Percentiles rank a stretch among this genome's conserved stretches.
Conservation (phyloP, 2,113 vertebrate species). For the Pseudorectes ferrugineus region DNA sequence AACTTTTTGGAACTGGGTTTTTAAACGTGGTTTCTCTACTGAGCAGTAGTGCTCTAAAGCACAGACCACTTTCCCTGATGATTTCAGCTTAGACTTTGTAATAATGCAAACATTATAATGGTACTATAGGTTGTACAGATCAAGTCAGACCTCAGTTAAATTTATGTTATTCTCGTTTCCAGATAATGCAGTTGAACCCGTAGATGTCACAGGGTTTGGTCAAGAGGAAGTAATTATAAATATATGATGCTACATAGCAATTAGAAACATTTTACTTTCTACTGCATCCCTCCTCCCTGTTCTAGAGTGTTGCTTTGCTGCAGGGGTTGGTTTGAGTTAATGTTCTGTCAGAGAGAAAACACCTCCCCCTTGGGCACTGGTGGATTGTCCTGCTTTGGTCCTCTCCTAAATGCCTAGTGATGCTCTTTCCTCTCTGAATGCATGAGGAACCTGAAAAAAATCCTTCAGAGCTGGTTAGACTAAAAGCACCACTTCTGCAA, state of each 20-base stretch:
- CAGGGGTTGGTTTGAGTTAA: neutral
- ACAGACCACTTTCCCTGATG: neutral
- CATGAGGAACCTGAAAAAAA: neutral
- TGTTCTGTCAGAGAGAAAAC: neutral
- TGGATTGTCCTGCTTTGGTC: neutral
- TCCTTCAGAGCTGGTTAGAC: neutral
- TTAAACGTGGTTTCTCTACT: neutral
- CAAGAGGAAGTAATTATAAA: neutral
- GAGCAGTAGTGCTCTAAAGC: neutral
- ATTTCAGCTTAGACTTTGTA: neutral
- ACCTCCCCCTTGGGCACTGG: neutral
- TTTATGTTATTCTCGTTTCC: neutral
- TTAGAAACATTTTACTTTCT: neutral
- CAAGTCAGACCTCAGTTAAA: neutral
- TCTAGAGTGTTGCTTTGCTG: neutral
- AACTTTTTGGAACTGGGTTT: neutral
- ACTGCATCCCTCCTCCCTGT: fast-evolving
- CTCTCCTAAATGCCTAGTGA: neutral
- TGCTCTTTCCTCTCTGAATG: neutral
- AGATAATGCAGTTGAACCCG: neutral
- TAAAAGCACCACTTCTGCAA: neutral
- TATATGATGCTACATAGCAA: neutral
- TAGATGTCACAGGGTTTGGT: neutral
- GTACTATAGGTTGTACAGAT: neutral
- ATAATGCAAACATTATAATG: neutral